Evolutionary conservation across 2,797 vertebrate genomes (phyloP).

Genomic region (Onychomys torridus): DNA sequence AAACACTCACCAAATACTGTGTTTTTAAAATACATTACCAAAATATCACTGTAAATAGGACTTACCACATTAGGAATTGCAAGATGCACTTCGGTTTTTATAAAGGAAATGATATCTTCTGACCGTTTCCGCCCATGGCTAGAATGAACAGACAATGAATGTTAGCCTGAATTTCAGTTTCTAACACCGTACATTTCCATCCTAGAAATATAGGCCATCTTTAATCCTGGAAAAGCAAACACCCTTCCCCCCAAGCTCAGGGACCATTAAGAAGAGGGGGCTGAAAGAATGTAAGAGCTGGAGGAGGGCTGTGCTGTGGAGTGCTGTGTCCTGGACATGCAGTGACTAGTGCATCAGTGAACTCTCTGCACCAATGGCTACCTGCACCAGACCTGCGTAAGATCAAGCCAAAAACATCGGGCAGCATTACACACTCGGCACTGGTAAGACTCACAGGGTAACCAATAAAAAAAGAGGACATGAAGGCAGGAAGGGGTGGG

Average conservation of each 20-base stretch:
- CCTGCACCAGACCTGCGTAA: neutral
- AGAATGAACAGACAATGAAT: slow-evolving; percentile 73
- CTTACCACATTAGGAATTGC: slow-evolving; percentile 89
- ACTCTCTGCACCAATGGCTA: too few relatives aligned
- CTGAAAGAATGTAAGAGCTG: too few relatives aligned
- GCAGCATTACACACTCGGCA: neutral
- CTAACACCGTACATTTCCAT: neutral
- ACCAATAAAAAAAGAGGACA: too few relatives aligned
- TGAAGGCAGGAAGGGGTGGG: neutral
- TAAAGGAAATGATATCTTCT: slow-evolving; percentile 84
- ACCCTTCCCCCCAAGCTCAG: neutral
- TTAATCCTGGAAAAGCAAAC: neutral
- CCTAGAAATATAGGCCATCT: neutral
- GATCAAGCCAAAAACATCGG: too few relatives aligned
- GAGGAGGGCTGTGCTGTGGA: neutral
- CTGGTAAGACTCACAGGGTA: neutral
- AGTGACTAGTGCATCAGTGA: accelerated
- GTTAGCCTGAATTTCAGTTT: slow-evolving; percentile 34
- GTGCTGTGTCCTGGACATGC: too few relatives aligned
- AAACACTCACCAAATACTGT: neutral
- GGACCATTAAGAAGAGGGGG: neutral
- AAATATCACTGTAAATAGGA: slow-evolving; percentile 50
- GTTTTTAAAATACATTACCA: slow-evolving; percentile 4
- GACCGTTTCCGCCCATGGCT: slow-evolving; percentile 76
- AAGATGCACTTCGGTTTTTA: slow-evolving; percentile 90